Evolutionary conservation across 2,888 invertebrate species (phyloP), one percentile per base, ranked within the genome.

Genomic region (Eledone cirrhosa): DNA sequence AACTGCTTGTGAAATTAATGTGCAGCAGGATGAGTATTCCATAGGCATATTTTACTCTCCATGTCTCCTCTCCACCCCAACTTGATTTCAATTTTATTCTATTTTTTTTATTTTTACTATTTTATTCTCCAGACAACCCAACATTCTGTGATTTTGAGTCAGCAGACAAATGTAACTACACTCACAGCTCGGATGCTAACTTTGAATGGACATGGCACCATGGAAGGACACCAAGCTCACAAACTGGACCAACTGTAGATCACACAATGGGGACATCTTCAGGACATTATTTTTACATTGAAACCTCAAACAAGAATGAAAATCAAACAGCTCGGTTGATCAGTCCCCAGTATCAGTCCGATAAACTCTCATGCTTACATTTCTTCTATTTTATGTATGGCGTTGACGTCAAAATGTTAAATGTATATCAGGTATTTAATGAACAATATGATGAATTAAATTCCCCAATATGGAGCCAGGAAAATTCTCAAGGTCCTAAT

Each of bases 331-430:
- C 89, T 0, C 81, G 85, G 33, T 77, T 88, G 29, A 77, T 84
- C 29, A 85, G 84, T 78, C 82, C 83, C 0, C n/a, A 78, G 74
- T 33, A 82, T 48, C 65, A 48, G 31, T n/a, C 67, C 33, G 77
- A 8, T 11, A 48, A 11, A 2, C 22, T 77, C 27, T 76, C 72
- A 19, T 89, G 89, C 80, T 81, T 89, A 22, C 82, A 81, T 7
- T 86, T 89, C 83, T 89, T 86, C 86, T 89, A 87, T 81, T 84
- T 86, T 81, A 89, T 89, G 88, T 88, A 87, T 80, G 89, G 88
- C 0, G 81, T 82, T 31, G 83, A 86, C 76, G 82, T 89, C 22
- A 85, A 83, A n/a, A 76, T 79, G 5, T 85, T 89, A 2, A 88
- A 87, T 81, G 85, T 89, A 2, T 88, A 88, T 81, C 76, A 83